phyloP scores from a whole-genome alignment of 2,113 vertebrate genomes.

The Aspidoscelis tigris region DNA sequence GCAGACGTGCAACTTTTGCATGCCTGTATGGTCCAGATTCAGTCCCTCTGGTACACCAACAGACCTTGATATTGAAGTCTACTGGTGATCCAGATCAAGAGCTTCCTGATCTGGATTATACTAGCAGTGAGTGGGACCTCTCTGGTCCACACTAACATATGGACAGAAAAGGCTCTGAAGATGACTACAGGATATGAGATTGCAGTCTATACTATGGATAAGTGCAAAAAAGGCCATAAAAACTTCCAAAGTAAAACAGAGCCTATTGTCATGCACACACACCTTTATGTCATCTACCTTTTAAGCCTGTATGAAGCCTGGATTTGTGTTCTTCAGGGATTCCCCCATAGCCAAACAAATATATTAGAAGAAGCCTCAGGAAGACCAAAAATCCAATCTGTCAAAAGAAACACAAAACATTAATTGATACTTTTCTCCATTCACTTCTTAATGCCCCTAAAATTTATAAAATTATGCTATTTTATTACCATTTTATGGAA shows the following conservation, averaged over 20 bases:
- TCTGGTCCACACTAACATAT: too few species aligned
- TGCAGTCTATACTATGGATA: too few species aligned
- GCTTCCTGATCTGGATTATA: too few species aligned
- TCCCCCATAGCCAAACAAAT: slow-evolving; percentile 61
- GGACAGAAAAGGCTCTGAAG: too few species aligned
- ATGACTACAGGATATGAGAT: too few species aligned
- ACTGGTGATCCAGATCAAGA: too few species aligned
- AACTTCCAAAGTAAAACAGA: not conserved
- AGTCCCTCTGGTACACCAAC: too few species aligned
- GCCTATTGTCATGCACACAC: not conserved
- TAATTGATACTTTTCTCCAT: not conserved
- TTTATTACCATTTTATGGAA: not conserved
- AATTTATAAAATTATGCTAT: not conserved
- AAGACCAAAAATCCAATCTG: slow-evolving; percentile 74
- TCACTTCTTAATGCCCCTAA: not conserved
- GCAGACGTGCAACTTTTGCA: too few species aligned
- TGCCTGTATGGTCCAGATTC: too few species aligned
- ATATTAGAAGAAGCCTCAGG: slow-evolving; percentile 70
- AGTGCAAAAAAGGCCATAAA: not conserved
- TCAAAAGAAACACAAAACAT: slow-evolving; percentile 19
- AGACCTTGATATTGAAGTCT: too few species aligned
- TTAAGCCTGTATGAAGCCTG: slow-evolving; percentile 63
- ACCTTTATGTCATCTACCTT: slow-evolving; percentile 43
- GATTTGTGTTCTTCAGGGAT: slow-evolving; percentile 63
- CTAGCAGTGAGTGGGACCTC: too few species aligned